These are phyloP conservation scores for Hypercompe scribonia DNA, from an alignment of 2,888 invertebrate species.

Conservation along the genomic window DNA sequence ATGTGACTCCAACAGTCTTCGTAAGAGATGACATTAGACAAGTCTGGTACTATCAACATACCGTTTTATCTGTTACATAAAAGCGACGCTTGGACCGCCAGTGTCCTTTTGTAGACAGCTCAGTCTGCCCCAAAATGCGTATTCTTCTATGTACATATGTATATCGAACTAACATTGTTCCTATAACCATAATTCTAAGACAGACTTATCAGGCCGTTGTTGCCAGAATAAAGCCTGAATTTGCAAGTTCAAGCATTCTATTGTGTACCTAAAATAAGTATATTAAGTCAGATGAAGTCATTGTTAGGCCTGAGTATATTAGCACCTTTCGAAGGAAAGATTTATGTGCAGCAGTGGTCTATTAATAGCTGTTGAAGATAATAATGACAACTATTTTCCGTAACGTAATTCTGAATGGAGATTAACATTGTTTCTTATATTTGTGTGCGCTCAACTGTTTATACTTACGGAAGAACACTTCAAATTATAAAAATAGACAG, in stretches of 20 bases:
- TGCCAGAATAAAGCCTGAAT: constrained; percentile 16
- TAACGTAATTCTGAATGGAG: constrained; percentile 32
- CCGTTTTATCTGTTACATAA: constrained; percentile 62
- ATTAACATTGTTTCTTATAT: constrained; percentile 28
- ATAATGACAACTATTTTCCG: too few species aligned
- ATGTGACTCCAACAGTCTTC: constrained; percentile 37
- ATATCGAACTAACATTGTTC: constrained; percentile 46
- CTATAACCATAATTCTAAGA: constrained; percentile 44
- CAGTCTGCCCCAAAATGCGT: constrained; percentile 55
- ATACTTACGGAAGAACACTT: constrained; percentile 22
- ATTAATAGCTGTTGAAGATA: too few species aligned
- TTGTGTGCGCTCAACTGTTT: constrained; percentile 21
- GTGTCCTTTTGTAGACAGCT: constrained; percentile 54
- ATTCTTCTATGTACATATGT: constrained; percentile 53
- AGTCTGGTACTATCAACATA: constrained; percentile 48
- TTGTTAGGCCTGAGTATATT: constrained; percentile 18
- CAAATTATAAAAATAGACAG: constrained; percentile 61
- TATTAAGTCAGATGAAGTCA: not conserved
- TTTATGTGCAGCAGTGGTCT: too few species aligned
- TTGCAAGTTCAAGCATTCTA: constrained; percentile 17
- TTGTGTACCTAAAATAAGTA: constrained; percentile 1
- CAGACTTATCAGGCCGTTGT: constrained; percentile 38
- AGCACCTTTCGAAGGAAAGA: too few species aligned
- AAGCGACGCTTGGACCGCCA: constrained; percentile 53
- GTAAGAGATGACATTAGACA: constrained; percentile 52